Evolutionary conservation across 2,797 vertebrate species (phyloP), one percentile per base, ranked within the genome.

Genomic region (Arrhamphus sclerolepis): DNA sequence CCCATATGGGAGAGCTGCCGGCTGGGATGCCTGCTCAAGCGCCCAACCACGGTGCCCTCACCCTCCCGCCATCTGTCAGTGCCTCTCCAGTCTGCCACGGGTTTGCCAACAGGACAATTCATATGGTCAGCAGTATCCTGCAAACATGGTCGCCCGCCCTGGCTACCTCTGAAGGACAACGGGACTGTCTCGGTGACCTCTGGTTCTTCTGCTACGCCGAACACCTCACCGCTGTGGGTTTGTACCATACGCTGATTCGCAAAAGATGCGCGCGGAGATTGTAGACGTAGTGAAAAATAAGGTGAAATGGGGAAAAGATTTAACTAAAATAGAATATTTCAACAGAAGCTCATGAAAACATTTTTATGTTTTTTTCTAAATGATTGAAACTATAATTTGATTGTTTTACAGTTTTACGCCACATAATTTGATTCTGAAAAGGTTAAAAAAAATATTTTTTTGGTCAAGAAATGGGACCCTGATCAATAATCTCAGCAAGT

Each of bases 1-100:
- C 88, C 87, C 92, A 93, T 92, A 92, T 92, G 91, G 92, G 92
- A 92, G 85, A 75, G 86, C 73, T 88, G 88, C 87, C 84, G 89
- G 90, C 89, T 89, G 90, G 89, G 91, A 89, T 79, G 90, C 85
- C 90, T 86, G 83, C 84, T 91, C 85, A 62, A 74, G 83, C 81
- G 90, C 87, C 89, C 89, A 89, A 90, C 90, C 84, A 87, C 77
- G 65, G 89, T 83, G 91, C 90, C 91, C 92, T 92, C 84, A 84
- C 88, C 88, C 91, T 89, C 85, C 83, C 50, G 80, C 93, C 93
- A 93, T 94, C 93, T 93, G 93, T 91, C 70, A 61, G 78, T 78
- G 83, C 73, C 92, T 82, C 86, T 78, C 81, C 89, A 75, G 84
- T 82, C 87, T 86, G 88, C 81, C 61, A 81, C 84, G 21, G 84